These are phyloP conservation scores for Drosophila demipolita DNA, from an alignment of 2,888 invertebrate species.

Conservation along the genomic window DNA sequence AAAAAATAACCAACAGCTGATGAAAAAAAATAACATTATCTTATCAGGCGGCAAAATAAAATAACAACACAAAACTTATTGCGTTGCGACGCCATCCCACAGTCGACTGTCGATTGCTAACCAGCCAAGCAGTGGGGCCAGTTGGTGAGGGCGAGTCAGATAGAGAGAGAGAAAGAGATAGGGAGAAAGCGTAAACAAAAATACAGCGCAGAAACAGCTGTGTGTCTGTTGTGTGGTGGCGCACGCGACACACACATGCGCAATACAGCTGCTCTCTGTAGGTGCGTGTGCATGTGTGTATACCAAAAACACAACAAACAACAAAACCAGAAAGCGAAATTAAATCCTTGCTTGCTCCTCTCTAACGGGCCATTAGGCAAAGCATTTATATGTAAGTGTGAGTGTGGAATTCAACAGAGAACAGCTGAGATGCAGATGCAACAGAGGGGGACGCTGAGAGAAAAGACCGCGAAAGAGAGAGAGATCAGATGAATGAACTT, in stretches of 20 bases:
- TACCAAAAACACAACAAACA: constrained; percentile 21
- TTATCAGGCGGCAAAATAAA: constrained; percentile 63
- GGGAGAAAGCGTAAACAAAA: constrained; percentile 52
- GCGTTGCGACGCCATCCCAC: constrained; percentile 59
- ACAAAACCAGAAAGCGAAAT: constrained; percentile 32
- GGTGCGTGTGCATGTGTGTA: constrained; percentile 9
- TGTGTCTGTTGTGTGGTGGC: constrained; percentile 29
- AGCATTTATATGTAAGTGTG: neutral
- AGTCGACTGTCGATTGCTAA: constrained; percentile 19
- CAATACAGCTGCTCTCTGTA: constrained; percentile 56
- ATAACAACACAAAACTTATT: constrained; percentile 66
- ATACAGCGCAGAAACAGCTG: constrained; percentile 65
- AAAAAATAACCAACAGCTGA: constrained; percentile 51
- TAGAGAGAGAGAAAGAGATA: constrained; percentile 17
- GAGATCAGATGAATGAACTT: constrained; percentile 54
- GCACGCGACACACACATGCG: constrained; percentile 48
- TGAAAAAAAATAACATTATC: constrained; percentile 56
- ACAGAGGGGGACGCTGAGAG: neutral
- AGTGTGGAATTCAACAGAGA: neutral
- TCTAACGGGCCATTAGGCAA: constrained; percentile 1
- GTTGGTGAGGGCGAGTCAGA: constrained; percentile 23
- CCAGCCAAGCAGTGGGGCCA: constrained; percentile 7
- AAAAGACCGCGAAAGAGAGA: constrained; percentile 31
- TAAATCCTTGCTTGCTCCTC: constrained; percentile 30
- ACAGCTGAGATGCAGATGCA: constrained; percentile 10